Evolutionary conservation across 1,140 invertebrate species (phyloP), one percentile per base, ranked within the genome.

Genomic region (Drosophila albomicans): DNA sequence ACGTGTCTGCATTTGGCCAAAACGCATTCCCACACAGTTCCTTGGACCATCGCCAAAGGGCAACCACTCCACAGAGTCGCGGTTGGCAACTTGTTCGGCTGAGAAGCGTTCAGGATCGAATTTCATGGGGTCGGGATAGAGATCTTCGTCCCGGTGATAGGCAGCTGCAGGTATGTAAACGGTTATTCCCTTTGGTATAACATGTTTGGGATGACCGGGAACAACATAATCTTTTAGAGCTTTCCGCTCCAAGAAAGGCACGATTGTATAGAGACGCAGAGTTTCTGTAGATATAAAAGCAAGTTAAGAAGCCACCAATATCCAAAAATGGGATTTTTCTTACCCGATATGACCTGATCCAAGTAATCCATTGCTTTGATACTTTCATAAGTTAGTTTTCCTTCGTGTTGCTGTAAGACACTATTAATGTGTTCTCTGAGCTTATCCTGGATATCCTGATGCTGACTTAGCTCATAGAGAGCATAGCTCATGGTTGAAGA

Each of bases 41-140:
- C 93, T 92, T 2, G 93, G 94, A 57, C 94, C 94, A 72, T 94
- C 93, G 5, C 95, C 96, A 81, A 97, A 97, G 1, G 94, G 94
- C 13, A 95, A 78, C 81, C 93, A 95, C 1, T 92, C 86, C 56
- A 90, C 93, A 0, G 93, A 93, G 41, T 92, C 79, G 15, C 92
- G 82, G 16, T 91, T 79, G 0, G 78, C 78, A 62, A 92, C 93
- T 35, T 92, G 87, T 62, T 93, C 92, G 2, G 94, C 93, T 5
- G 75, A 64, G 54, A 84, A 95, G 59, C 95, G 79, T 54, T 95
- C 94, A 0, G 95, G 95, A 68, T 94, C 93, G 78, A 94, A 95
- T 28, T 90, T 74, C 10, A 94, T 93, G 1, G 95, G 94, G 41
- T 95, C 91, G 0, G 94, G 93, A 79, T 93, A 95, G 57, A 93